Base-by-base conservation (phyloP, 2,888 invertebrate species). In the Cecidostiba fungosa region DNA sequence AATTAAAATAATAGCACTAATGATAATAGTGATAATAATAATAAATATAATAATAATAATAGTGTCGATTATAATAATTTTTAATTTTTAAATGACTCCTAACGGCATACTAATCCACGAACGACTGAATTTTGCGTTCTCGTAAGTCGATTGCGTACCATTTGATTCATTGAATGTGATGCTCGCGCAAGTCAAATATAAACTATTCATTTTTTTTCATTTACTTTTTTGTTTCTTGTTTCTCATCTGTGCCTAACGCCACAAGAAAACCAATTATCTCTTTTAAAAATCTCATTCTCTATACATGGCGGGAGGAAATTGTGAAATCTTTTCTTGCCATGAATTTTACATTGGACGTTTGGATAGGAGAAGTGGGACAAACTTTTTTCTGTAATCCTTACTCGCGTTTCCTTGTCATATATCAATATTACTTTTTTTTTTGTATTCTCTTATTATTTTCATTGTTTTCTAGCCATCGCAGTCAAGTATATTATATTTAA, bases 11-110 rank as follows among this genome's bases (percentile, higher is more conserved):
- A 59, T 77, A 69, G 84, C 87, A 85, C 70, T 88, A 85, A 85
- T 88, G 88, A 90, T 88, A 84, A 87, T 89, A 73, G 87, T 88
- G 81, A 85, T 88, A 79, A 73, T 85, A 81, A 89, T 88, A 85
- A 88, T 88, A 69, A 87, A 87, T 76, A 88, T 88, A 84, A 80
- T 85, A 77, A 82, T 86, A 77, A 87, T 86, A 62, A 79, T 73
- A 84, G 84, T 76, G 47, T 86, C 84, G 36, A 86, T 88, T 69
- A 86, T 82, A 47, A 86, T 88, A 77, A 83, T 85, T 83, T 29
- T 81, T 80, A 78, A 84, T n/a, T 82, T 81, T 87, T 85, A 80
- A 85, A 83, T 87, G 85, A 88, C 82, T 88, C 70, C 16, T 43
- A 80, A 54, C 72, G 32, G n/a, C 47, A 76, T 85, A 50, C 23